These are phyloP conservation scores for Cantharis lateralis DNA, from an alignment of 2,888 invertebrate species.

Conservation along the genomic window DNA sequence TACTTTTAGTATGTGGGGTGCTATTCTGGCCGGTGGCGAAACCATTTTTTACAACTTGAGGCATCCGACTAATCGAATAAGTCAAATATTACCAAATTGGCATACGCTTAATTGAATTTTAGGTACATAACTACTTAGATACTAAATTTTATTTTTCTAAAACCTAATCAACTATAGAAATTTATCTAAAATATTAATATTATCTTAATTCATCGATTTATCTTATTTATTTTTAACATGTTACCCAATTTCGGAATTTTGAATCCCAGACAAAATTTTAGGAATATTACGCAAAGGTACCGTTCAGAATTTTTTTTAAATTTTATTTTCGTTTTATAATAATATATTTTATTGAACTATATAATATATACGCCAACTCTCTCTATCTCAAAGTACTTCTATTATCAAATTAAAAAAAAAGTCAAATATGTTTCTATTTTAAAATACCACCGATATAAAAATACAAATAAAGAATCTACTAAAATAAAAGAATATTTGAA, in stretches of 20 bases:
- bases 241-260: neutral
- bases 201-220: neutral
- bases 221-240: neutral
- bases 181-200: neutral
- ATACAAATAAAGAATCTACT: too few species aligned
- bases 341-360: too few species aligned
- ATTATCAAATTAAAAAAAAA: too few species aligned
- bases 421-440: too few species aligned
- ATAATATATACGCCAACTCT: too few species aligned
- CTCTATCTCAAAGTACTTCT: too few species aligned
- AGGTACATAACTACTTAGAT: neutral
- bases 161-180: neutral
- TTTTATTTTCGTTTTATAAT: too few species aligned
- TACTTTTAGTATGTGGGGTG: slow-evolving; percentile 60
- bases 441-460: too few species aligned
- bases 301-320: too few species aligned
- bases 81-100: slow-evolving; percentile 56
- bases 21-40: slow-evolving; percentile 58
- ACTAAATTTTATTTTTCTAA: slow-evolving; percentile 12
- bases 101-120: slow-evolving; percentile 32
- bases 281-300: too few species aligned
- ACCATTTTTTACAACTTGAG: slow-evolving; percentile 56
- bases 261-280: too few species aligned
- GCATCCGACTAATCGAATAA: slow-evolving; percentile 53
- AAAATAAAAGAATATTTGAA: too few species aligned